A percentile compares a stretch with the other conserved stretches of the same genome.
Evolutionary conservation across 2,797 vertebrate species (phyloP).

Genomic region (Nasua narica): DNA sequence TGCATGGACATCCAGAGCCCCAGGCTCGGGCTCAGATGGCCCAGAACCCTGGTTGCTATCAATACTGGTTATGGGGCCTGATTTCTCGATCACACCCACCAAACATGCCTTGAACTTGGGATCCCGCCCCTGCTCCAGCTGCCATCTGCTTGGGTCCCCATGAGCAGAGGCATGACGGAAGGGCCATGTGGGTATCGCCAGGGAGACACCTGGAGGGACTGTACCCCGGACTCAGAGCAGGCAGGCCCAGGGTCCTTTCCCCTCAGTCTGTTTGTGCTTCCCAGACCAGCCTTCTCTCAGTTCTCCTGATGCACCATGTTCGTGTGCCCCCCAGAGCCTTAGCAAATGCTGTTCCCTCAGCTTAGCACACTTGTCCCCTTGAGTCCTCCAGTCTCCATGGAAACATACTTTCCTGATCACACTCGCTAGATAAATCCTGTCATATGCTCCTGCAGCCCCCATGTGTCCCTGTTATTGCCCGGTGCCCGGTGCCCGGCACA

Average conservation of each 20-base stretch:
- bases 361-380: background rate
- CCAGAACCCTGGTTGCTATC: background rate
- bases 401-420: background rate
- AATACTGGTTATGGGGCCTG: background rate
- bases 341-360: background rate
- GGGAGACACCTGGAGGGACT: background rate
- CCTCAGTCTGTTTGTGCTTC: no score
- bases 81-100: background rate
- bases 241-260: background rate
- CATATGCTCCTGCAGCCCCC: background rate
- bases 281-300: background rate
- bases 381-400: background rate
- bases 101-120: background rate
- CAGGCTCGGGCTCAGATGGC: background rate
- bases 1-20: background rate
- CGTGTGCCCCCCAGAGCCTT: background rate
- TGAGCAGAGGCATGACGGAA: background rate
- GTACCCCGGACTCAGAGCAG: background rate
- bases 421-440: background rate
- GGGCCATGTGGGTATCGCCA: background rate
- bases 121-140: background rate
- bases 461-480: rapidly evolving
- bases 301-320: background rate
- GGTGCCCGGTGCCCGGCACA: background rate
- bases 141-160: background rate